Base-by-base conservation (phyloP, 2,113 vertebrate species). In the Cephalopholis sonnerati region DNA sequence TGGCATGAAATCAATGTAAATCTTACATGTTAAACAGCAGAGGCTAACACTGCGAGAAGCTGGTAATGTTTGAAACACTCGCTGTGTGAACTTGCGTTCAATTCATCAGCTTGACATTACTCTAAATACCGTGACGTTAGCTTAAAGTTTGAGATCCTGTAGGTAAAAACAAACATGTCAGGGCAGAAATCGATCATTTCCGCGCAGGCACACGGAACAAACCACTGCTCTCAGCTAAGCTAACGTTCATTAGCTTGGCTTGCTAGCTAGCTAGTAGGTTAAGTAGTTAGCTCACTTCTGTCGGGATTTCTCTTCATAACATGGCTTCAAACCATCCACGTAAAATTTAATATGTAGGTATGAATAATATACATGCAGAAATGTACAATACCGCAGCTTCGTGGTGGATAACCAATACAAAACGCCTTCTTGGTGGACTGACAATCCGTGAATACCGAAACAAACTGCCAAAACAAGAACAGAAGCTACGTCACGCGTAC, bases 381-480 rank as follows among this genome's bases (percentile, higher is more conserved):
- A 64, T 44, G 55, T 76, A 74, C 77, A 18, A 17, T 92, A 95
- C 92, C 91, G 73, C 77, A 69, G 64, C 64, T 77, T 84, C 20
- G 87, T 80, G 55, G 58, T 27, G 58, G 70, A 74, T 18, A 61
- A 63, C 29, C 85, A 63, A 57, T 32, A 74, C 20, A 59, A 82
- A 90, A n/a, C 70, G 78, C 20, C 62, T 87, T 82, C 46, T 92
- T 75, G 73, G n/a, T 67, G 71, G 61, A 76, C 65, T 87, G 74
- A 87, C 78, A 85, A 83, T 71, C 75, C 83, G 87, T 87, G 91
- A 88, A 93, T 87, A 93, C 87, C 89, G 88, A 94, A 93, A 96
- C 90, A 93, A 95, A 92, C 89, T 91, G 93, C 90, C 93, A 94
- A 95, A 95, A 96, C 94, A 95, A 94, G 92, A 88, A 48, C 62